Evolutionary conservation across 2,797 vertebrate species (phyloP).

Genomic region (Enteromius argenteus): DNA sequence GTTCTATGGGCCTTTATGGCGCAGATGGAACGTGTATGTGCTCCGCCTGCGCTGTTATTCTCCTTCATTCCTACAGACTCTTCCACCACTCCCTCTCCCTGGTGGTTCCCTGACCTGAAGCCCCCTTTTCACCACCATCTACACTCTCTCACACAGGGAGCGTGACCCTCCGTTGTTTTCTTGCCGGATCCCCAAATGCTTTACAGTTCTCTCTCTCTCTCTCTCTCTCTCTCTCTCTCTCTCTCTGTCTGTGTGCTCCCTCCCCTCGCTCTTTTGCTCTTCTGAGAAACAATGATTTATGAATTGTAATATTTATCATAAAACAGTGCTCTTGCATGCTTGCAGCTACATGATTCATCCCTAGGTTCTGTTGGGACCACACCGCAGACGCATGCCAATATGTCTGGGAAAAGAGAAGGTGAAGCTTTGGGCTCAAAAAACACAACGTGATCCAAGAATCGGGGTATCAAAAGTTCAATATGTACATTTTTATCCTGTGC

Average conservation of each 20-base stretch:
- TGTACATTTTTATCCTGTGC: constrained; percentile 59
- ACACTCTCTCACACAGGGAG: constrained; percentile 54
- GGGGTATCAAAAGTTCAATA: constrained; percentile 78
- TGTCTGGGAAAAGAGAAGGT: constrained; percentile 81
- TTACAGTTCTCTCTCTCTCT: constrained; percentile 62
- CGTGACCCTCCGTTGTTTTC: constrained; percentile 68
- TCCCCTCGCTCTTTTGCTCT: constrained; percentile 55
- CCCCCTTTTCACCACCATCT: constrained; percentile 66
- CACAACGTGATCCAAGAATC: constrained; percentile 74
- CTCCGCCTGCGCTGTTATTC: constrained; percentile 45
- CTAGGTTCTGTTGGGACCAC: constrained; percentile 73
- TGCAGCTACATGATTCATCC: constrained; percentile 81
- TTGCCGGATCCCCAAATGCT: constrained; percentile 62
- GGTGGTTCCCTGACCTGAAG: constrained; percentile 70
- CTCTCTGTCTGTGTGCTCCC: constrained; percentile 50
- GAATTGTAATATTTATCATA: constrained; percentile 81
- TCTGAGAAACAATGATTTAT: constrained; percentile 78
- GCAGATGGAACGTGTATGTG: constrained; percentile 30
- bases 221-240: constrained; percentile 61
- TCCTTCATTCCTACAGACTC: constrained; percentile 38
- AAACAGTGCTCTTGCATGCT: constrained; percentile 74
- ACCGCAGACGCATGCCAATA: constrained; percentile 78
- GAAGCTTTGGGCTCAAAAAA: constrained; percentile 74
- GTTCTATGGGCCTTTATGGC: constrained; percentile 27
- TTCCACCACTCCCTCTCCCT: constrained; percentile 56